Evolutionary conservation across 2,888 invertebrate species (phyloP).

Genomic region (Mongoloraphidia duomilia): DNA sequence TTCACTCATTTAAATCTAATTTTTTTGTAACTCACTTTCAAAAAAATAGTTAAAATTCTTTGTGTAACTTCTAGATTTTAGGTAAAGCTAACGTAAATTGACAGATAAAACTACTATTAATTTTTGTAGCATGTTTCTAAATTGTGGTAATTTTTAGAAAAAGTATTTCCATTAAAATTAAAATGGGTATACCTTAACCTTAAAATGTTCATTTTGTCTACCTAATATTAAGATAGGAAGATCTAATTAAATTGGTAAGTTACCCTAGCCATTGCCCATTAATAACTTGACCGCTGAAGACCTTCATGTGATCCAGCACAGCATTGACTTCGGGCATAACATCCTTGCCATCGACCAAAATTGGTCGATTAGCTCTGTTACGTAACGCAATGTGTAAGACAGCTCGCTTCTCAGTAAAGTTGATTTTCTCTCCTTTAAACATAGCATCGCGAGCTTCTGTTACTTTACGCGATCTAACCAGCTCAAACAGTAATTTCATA

Average conservation of each 20-base stretch:
- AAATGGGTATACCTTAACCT: no score
- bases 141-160: no score
- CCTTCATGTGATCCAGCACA: constrained; percentile 88
- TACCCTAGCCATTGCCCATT: constrained; percentile 56
- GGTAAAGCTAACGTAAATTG: neutral
- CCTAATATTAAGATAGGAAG: neutral
- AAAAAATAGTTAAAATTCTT: neutral
- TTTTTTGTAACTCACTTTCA: neutral
- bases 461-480: constrained; percentile 73
- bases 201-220: no score
- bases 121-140: no score
- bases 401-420: constrained; percentile 92
- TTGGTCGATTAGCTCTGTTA: constrained; percentile 64
- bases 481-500: constrained; percentile 56
- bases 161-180: no score
- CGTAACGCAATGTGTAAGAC: constrained; percentile 91
- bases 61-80: neutral
- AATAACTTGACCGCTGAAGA: constrained; percentile 69
- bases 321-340: constrained; percentile 86
- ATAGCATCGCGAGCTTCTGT: constrained; percentile 79
- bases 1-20: neutral
- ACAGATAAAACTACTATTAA: no score
- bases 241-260: constrained; percentile 9
- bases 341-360: constrained; percentile 73
- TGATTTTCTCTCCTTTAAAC: constrained; percentile 89